These are phyloP conservation scores for Vandiemenella viatica DNA, from an alignment of 2,888 invertebrate genomes.

Conservation along the genomic window DNA sequence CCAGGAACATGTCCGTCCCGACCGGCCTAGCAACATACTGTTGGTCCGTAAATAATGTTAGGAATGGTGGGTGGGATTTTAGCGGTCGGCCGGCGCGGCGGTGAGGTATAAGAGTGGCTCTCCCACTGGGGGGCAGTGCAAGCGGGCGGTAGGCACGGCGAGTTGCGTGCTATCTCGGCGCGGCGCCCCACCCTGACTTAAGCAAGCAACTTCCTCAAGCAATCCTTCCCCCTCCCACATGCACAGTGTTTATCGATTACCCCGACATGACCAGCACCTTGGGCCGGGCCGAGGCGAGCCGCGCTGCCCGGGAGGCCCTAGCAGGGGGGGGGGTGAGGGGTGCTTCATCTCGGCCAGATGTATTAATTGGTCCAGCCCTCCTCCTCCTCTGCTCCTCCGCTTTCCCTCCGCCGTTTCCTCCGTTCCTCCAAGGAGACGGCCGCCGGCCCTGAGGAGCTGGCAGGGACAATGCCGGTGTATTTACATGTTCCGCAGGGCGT, in stretches of 20 bases:
- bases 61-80: too few relatives aligned
- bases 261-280: conserved; percentile 17
- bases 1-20: too few relatives aligned
- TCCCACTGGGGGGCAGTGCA: too few relatives aligned
- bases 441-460: neutral
- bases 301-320: neutral
- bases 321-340: conserved; percentile 9
- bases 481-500: neutral
- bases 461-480: neutral
- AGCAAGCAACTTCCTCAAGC: conserved; percentile 15
- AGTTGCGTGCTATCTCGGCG: too few relatives aligned
- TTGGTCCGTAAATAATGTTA: too few relatives aligned
- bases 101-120: too few relatives aligned
- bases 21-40: too few relatives aligned
- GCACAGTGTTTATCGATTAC: conserved; percentile 17
- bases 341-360: conserved; percentile 17
- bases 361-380: conserved; percentile 18
- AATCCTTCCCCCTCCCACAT: conserved; percentile 10
- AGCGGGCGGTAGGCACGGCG: too few relatives aligned
- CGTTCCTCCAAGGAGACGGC: too few relatives aligned
- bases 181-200: conserved; percentile 9
- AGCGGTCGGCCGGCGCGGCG: too few relatives aligned
- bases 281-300: conserved; percentile 7
- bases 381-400: neutral
- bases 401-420: neutral